Percentiles rank a stretch among this genome's conserved stretches.
Conservation (phyloP, 2,113 vertebrate genomes). For the Thinocorus orbignyianus region DNA sequence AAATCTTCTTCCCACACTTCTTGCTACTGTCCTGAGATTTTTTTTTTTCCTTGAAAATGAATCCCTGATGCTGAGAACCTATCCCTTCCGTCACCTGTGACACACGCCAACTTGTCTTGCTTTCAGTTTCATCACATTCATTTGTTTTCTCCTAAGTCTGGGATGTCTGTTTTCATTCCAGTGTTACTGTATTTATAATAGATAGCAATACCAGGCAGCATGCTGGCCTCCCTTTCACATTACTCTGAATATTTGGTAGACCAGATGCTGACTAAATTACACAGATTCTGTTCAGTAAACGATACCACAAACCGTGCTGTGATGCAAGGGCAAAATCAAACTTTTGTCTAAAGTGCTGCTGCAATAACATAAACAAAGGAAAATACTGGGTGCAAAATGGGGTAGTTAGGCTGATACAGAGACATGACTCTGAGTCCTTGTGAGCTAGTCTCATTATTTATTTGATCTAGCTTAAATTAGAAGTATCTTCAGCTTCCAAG, state of each 20-base stretch:
- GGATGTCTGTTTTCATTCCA: neutral
- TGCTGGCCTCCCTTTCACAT: neutral
- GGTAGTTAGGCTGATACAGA: neutral
- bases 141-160: neutral
- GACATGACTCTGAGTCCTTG: neutral
- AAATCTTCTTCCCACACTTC: neutral
- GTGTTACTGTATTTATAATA: neutral
- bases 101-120: neutral
- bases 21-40: neutral
- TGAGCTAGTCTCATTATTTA: neutral
- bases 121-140: neutral
- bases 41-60: neutral
- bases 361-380: neutral
- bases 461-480: neutral
- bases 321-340: neutral
- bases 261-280: neutral
- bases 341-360: neutral
- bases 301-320: neutral
- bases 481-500: neutral
- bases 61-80: neutral
- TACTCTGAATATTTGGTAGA: neutral
- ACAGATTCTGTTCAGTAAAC: neutral
- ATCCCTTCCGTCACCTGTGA: neutral
- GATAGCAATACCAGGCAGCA: neutral
- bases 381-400: neutral